Evolutionary conservation across 2,888 invertebrate genomes (phyloP).

Genomic region (Rotaria socialis): DNA sequence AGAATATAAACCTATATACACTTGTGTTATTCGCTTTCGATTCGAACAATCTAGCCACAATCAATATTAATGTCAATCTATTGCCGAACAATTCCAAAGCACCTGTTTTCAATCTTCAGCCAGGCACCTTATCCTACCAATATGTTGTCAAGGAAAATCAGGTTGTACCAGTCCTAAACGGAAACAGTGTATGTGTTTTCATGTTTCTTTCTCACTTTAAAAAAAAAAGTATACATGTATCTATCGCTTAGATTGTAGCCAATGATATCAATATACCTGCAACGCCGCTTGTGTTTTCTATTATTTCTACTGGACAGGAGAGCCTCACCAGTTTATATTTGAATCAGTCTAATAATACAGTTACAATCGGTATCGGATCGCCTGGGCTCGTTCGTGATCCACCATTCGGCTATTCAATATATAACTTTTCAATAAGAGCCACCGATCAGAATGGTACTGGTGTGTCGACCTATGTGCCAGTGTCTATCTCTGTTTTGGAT

Average conservation of each 20-base stretch:
- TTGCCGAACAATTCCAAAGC: neutral
- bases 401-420: neutral
- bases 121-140: neutral
- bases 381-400: neutral
- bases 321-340: neutral
- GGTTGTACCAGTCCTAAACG: neutral
- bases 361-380: neutral
- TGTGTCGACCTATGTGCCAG: slow-evolving; percentile 36
- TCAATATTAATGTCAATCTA: neutral
- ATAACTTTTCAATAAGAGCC: neutral
- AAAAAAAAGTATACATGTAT: neutral
- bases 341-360: neutral
- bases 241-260: neutral
- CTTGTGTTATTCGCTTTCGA: slow-evolving; percentile 12
- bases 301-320: neutral
- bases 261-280: neutral
- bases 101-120: neutral
- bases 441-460: slow-evolving; percentile 34
- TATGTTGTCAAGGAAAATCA: neutral
- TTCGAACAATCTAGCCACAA: neutral
- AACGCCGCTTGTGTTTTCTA: neutral
- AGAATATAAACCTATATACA: neutral
- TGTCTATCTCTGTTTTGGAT: slow-evolving; percentile 4
- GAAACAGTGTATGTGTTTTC: too few relatives aligned
- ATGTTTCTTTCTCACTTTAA: too few relatives aligned